These are phyloP conservation scores for Hormaphis cornu DNA, from an alignment of 1,140 invertebrate species.

Conservation along the genomic window DNA sequence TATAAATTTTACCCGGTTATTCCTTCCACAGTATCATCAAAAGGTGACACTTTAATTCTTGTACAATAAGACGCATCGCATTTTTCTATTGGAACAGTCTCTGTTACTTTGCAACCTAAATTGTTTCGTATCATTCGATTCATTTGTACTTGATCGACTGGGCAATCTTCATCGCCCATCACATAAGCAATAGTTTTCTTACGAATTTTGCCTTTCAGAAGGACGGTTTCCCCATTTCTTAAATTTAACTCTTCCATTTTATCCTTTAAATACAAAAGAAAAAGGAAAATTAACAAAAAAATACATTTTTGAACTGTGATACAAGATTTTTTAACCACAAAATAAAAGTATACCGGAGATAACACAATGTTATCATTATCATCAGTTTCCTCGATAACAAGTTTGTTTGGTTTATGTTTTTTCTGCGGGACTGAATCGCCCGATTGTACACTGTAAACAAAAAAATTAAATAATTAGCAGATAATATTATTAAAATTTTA, in stretches of 20 bases:
- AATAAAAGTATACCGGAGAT: constrained; percentile 78
- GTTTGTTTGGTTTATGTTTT: constrained; percentile 94
- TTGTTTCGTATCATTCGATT: constrained; percentile 97
- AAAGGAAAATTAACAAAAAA: too few species aligned
- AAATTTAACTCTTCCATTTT: constrained; percentile 99
- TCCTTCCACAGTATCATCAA: constrained; percentile 98
- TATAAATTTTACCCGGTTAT: constrained; percentile 72
- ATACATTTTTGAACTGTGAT: neutral
- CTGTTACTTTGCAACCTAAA: constrained; percentile 88
- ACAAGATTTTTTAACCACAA: neutral
- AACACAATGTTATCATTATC: constrained; percentile 97
- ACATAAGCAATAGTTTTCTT: constrained; percentile 99
- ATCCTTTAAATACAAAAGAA: constrained; percentile 58
- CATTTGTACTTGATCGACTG: constrained; percentile 97
- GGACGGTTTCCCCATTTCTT: constrained; percentile 94
- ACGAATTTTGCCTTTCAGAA: constrained; percentile 93
- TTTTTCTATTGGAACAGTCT: constrained; percentile 87
- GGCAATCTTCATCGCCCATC: constrained; percentile 87
- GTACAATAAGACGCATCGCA: constrained; percentile 99
- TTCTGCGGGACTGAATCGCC: constrained; percentile 87
- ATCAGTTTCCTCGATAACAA: constrained; percentile 96
- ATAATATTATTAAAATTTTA: too few species aligned
- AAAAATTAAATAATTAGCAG: too few species aligned
- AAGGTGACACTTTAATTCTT: constrained; percentile 93
- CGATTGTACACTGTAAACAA: constrained; percentile 63